Evolutionary conservation across 1,140 invertebrate genomes (phyloP).

Genomic region (Thalassaphorura encarpata): DNA sequence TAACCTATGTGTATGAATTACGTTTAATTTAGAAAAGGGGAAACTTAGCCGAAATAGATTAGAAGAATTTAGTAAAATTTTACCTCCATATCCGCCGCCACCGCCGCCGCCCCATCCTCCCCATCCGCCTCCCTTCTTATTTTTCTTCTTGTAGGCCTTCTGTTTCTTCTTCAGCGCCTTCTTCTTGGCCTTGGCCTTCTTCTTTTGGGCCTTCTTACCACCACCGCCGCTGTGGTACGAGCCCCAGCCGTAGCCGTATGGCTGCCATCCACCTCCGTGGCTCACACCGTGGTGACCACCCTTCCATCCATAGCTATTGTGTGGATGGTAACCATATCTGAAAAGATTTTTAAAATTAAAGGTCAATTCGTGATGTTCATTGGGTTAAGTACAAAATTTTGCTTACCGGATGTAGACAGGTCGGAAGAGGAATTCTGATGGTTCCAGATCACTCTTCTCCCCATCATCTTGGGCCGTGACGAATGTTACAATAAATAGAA

Average conservation of each 20-base stretch:
- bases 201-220: constrained; percentile 21
- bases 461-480: constrained; percentile 12
- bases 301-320: constrained; percentile 30
- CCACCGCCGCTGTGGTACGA: constrained; percentile 26
- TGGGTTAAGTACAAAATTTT: background rate
- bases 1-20: background rate
- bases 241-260: constrained; percentile 31
- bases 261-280: constrained; percentile 12
- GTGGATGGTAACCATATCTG: constrained; percentile 32
- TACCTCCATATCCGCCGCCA: background rate
- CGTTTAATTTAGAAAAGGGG: background rate
- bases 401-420: constrained; percentile 31
- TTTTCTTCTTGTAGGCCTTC: constrained; percentile 18
- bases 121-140: constrained; percentile 7
- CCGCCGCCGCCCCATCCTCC: constrained; percentile 1
- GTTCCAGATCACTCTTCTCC: constrained; percentile 28
- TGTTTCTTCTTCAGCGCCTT: constrained; percentile 27
- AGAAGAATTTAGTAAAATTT: background rate
- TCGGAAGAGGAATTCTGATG: constrained; percentile 32
- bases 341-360: background rate
- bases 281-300: constrained; percentile 9
- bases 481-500: constrained; percentile 12
- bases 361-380: background rate
- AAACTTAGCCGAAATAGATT: background rate
- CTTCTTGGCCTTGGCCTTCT: constrained; percentile 28